A percentile compares a stretch with the other conserved stretches of the same genome.
phyloP scores from a whole-genome alignment of 1,140 invertebrate genomes.

The Bombus polaris region DNA sequence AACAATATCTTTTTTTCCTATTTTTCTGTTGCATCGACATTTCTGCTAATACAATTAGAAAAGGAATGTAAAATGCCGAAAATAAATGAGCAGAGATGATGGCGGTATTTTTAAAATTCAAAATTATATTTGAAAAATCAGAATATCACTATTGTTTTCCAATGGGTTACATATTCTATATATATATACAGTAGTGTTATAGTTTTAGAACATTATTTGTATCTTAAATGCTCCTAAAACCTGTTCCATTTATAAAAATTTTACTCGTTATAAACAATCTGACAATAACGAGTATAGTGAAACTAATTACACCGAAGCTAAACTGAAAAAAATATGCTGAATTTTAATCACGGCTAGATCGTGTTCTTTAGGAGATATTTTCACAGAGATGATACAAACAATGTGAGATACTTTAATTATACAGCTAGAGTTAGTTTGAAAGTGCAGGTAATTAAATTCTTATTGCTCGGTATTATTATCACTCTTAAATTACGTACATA shows the following conservation, averaged over 20 bases:
- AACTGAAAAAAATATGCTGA: slow-evolving; percentile 30
- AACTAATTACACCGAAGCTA: slow-evolving; percentile 26
- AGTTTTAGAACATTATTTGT: slow-evolving; percentile 47
- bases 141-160: slow-evolving; percentile 58
- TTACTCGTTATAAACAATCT: background rate
- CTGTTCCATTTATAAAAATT: slow-evolving; percentile 44
- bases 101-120: slow-evolving; percentile 54
- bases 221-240: slow-evolving; percentile 36
- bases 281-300: slow-evolving; percentile 14
- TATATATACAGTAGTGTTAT: slow-evolving; percentile 51
- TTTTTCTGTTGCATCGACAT: background rate
- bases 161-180: slow-evolving; percentile 60
- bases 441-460: slow-evolving; percentile 36
- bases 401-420: slow-evolving; percentile 7
- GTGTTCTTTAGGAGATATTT: background rate
- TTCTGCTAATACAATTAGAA: background rate
- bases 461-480: slow-evolving; percentile 45
- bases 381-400: slow-evolving; percentile 34
- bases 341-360: background rate
- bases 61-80: background rate
- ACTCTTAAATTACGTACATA: slow-evolving; percentile 27
- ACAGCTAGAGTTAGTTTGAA: slow-evolving; percentile 6
- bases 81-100: background rate
- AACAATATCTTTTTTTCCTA: background rate
- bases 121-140: slow-evolving; percentile 67